Evolutionary conservation across 2,797 vertebrate genomes (phyloP).

Genomic region (Alauda arvensis): DNA sequence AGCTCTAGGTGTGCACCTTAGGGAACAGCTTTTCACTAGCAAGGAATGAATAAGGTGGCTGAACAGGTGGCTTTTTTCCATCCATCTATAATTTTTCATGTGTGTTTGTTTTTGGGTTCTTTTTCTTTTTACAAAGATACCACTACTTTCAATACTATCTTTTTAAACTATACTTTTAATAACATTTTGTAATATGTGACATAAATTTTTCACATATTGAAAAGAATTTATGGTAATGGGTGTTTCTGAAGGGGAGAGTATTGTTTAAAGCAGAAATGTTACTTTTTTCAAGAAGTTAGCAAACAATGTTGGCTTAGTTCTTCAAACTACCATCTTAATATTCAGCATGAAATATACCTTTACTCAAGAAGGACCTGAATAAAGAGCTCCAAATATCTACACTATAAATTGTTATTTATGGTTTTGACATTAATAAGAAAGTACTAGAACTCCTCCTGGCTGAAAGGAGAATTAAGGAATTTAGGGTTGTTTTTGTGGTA

Average conservation of each 20-base stretch:
- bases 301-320: not conserved
- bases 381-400: not conserved
- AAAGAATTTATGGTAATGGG: not conserved
- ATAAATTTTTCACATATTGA: not conserved
- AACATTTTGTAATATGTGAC: not conserved
- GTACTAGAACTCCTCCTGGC: not conserved
- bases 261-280: not conserved
- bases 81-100: not conserved
- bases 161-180: not conserved
- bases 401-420: not conserved
- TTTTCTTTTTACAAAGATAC: not conserved
- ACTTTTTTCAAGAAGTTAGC: not conserved
- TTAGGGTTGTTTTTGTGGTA: accelerated
- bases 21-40: not conserved
- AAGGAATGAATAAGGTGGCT: not conserved
- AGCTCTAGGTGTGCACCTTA: not conserved
- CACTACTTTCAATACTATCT: not conserved
- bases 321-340: not conserved
- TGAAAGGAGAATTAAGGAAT: not conserved
- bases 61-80: not conserved
- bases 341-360: not conserved
- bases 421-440: not conserved
- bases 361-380: not conserved
- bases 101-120: not conserved
- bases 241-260: not conserved